These are phyloP conservation scores for Tenthredo distinguenda DNA, from an alignment of 2,888 invertebrate species.

Conservation along the genomic window DNA sequence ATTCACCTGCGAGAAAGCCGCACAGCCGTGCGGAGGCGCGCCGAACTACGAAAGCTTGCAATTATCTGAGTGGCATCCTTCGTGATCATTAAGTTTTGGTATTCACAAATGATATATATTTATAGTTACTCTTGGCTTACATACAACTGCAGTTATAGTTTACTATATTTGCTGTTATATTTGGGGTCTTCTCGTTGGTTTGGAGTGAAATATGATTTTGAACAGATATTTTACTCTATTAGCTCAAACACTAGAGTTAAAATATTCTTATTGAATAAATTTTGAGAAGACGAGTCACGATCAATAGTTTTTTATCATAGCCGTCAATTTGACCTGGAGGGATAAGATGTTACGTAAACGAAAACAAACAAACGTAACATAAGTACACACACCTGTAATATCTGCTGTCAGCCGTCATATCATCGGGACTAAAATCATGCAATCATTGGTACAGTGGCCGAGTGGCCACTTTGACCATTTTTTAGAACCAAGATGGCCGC, in stretches of 20 bases:
- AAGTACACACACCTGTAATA: not conserved
- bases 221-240: too few species aligned
- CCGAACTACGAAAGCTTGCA: not conserved
- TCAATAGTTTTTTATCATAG: not conserved
- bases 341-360: not conserved
- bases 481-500: not conserved
- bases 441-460: not conserved
- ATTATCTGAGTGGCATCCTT: not conserved
- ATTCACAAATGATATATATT: too few species aligned
- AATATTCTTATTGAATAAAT: not conserved
- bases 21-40: not conserved
- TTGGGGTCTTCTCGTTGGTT: too few species aligned
- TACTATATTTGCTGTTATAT: too few species aligned
- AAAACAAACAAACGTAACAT: not conserved
- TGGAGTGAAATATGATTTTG: too few species aligned
- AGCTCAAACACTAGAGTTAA: too few species aligned
- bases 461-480: not conserved
- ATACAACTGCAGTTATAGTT: too few species aligned
- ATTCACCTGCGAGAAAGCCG: not conserved
- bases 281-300: not conserved
- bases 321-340: not conserved
- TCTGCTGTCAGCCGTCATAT: not conserved
- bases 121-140: too few species aligned
- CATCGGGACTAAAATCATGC: not conserved
- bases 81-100: too few species aligned